Evolutionary conservation across 1,140 invertebrate species (phyloP), one percentile per base, ranked within the genome.

Genomic region (Leptoteleia sp.): DNA sequence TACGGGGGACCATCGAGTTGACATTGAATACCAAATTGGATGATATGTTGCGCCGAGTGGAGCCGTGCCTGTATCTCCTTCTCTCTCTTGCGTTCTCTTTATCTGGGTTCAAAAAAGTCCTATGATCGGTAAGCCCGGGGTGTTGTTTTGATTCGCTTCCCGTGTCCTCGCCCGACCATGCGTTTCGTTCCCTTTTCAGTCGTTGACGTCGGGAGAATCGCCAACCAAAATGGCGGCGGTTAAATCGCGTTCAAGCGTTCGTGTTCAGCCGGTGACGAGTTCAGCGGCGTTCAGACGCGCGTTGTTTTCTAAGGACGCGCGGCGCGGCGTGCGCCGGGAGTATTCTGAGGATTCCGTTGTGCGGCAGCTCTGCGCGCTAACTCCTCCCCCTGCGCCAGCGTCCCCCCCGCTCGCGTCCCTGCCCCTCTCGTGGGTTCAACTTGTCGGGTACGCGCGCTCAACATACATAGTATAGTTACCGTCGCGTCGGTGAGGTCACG

Each of bases 291-390:
- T 54, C 48, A 73, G 59, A 55, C 6, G 52, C 54, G 64, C 55
- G 72, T 65, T 75, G 71, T 75, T 75, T 68, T 68, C 62, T 76
- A 68, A 62, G 72, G 61, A 68, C 62, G 72, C 72, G 72, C 72
- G 64, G 62, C 55, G 61, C 72, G 38, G 43, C 61, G 54, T 76
- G 72, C 61, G 72, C 71, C 43, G 59, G 52, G 59, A 75, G 54
- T 47, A 67, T 76, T 76, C 61, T 67, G 72, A 75, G 72, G 61
- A 76, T 76, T 76, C 15, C 52, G 72, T 61, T 59, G 72, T 57
- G 47, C 72, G 42, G 40, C 59, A 45, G 40, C 55, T 52, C 68
- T 38, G 45, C 59, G 11, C 47, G 38, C 3, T 25, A 42, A 38
- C 5, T 38, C 13, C 15, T 25, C 47, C 33, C 52, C n/a, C n/a